Evolutionary conservation across 2,797 vertebrate species (phyloP).

Genomic region (Apodemus agrarius): DNA sequence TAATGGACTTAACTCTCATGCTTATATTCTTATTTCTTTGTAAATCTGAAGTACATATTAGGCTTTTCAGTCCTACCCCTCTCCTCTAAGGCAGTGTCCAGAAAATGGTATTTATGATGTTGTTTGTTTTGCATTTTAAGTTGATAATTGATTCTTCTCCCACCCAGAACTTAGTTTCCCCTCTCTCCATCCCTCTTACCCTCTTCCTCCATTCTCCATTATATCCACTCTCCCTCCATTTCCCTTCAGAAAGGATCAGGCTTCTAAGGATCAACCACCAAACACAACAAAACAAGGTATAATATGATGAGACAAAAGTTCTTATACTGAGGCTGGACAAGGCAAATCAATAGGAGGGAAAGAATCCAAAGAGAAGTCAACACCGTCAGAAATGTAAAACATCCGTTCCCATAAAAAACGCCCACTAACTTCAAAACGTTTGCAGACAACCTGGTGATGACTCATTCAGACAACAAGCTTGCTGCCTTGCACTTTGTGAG

Average conservation of each 20-base stretch:
- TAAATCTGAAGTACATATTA: not conserved
- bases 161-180: no score
- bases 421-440: not conserved
- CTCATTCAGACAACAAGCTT: no score
- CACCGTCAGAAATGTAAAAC: not conserved
- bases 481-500: no score
- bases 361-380: not conserved
- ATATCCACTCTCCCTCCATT: not conserved
- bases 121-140: not conserved
- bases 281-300: not conserved
- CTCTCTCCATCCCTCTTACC: not conserved
- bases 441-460: fast-evolving
- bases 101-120: not conserved
- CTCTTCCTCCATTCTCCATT: no score
- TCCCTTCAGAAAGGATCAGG: not conserved
- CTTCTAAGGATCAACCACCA: not conserved
- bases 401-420: not conserved
- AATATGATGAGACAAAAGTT: not conserved
- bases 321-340: not conserved
- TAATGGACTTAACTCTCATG: not conserved
- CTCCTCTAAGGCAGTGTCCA: not conserved
- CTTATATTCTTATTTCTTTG: not conserved
- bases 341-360: not conserved
- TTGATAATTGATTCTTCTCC: not conserved
- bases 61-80: not conserved